A percentile compares a stretch with the other conserved stretches of the same genome.
Evolutionary conservation across 2,797 vertebrate species (phyloP).

Genomic region (Dromococcyx pavoninus): DNA sequence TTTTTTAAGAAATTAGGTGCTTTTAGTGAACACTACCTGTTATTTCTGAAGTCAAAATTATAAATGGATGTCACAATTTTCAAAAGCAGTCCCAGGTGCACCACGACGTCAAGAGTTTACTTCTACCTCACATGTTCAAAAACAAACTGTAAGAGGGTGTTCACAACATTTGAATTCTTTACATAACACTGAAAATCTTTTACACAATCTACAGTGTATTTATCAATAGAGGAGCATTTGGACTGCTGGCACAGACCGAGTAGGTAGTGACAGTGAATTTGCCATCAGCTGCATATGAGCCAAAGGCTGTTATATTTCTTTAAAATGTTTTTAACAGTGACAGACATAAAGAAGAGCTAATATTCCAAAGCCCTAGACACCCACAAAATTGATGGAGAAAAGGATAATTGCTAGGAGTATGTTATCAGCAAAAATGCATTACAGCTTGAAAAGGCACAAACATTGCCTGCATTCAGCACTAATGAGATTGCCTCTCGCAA

Average conservation of each 20-base stretch:
- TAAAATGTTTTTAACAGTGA: slow-evolving; percentile 5
- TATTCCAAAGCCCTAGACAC: slow-evolving; percentile 11
- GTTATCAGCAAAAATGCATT: slow-evolving; percentile 1
- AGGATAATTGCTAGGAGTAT: neutral
- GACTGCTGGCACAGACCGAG: neutral
- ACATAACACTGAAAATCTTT: neutral
- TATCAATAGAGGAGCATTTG: neutral
- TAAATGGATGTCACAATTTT: neutral
- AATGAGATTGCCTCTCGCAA: neutral
- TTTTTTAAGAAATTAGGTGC: neutral
- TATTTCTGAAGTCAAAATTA: neutral
- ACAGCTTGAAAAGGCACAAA: neutral
- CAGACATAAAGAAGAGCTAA: neutral
- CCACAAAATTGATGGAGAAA: slow-evolving; percentile 35
- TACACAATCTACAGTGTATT: neutral
- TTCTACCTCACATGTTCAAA: neutral
- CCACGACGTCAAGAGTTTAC: neutral
- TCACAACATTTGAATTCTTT: neutral
- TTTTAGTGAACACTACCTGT: neutral
- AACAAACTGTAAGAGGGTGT: neutral
- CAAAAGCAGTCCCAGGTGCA: neutral
- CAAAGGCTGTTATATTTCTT: neutral
- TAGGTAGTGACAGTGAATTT: neutral
- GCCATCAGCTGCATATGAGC: neutral
- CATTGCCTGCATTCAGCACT: neutral